Conservation (phyloP, 2,797 vertebrate genomes). For the Tragopan temminckii region DNA sequence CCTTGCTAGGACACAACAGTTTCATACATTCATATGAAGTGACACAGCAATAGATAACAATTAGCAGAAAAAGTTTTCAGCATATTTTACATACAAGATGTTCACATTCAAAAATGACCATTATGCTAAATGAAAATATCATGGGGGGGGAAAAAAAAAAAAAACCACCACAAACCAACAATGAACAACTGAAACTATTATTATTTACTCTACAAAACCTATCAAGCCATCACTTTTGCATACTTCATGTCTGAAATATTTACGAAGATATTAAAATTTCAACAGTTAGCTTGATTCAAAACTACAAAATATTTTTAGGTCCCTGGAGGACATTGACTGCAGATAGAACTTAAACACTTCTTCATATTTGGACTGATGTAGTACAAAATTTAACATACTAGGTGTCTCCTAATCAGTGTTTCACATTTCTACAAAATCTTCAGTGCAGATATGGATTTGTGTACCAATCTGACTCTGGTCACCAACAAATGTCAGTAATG, state of each 20-base stretch:
- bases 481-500: not conserved
- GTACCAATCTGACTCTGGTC: not conserved
- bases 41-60: not conserved
- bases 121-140: not conserved
- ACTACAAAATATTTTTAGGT: not conserved
- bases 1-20: not conserved
- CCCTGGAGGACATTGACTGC: not conserved
- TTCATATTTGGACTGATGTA: fast-evolving
- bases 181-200: not conserved
- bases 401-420: fast-evolving
- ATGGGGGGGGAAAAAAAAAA: not conserved
- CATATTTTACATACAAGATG: not conserved
- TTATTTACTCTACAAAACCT: not conserved
- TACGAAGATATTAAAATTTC: not conserved
- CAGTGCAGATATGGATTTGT: not conserved
- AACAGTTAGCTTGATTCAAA: not conserved
- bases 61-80: not conserved
- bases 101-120: not conserved
- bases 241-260: not conserved
- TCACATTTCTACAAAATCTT: not conserved
- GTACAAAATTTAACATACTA: not conserved
- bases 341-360: not conserved
- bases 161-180: not conserved
- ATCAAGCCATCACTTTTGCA: not conserved
- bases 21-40: not conserved